Conservation (phyloP, 2,888 invertebrate species). For the Lagria hirta region DNA sequence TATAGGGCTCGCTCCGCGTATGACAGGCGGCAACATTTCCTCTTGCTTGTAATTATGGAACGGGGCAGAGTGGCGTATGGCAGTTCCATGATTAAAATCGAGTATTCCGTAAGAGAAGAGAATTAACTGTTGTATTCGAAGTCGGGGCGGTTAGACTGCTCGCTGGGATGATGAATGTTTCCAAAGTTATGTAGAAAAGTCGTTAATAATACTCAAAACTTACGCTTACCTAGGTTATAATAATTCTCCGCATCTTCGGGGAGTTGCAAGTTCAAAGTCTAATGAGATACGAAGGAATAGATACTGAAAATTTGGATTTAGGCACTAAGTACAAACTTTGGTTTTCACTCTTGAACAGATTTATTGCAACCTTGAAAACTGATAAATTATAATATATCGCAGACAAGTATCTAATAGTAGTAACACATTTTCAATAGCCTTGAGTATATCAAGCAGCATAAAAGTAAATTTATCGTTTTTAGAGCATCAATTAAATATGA, state of each 20-base stretch:
- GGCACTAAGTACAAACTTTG: too few relatives aligned
- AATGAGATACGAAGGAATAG: constrained; percentile 52
- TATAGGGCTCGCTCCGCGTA: constrained; percentile 29
- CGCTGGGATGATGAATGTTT: constrained; percentile 52
- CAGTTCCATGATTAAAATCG: constrained; percentile 43
- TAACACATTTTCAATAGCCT: too few relatives aligned
- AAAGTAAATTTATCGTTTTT: too few relatives aligned
- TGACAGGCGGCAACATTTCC: constrained; percentile 38
- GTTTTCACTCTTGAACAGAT: too few relatives aligned
- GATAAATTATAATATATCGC: too few relatives aligned
- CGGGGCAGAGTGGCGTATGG: constrained; percentile 32
- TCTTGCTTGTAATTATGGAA: constrained; percentile 35
- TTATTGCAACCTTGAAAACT: too few relatives aligned
- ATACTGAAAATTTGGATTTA: constrained; percentile 52
- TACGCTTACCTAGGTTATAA: constrained; percentile 52
- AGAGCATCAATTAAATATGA: too few relatives aligned
- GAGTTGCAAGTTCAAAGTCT: constrained; percentile 51
- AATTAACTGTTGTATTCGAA: constrained; percentile 44
- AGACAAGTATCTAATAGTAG: too few relatives aligned
- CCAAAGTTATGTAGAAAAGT: constrained; percentile 54
- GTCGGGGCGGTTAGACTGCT: constrained; percentile 28
- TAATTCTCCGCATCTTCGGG: constrained; percentile 51
- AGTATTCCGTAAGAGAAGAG: constrained; percentile 34
- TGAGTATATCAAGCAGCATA: too few relatives aligned
- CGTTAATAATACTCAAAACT: constrained; percentile 55